phyloP scores from a whole-genome alignment of 2,113 vertebrate genomes.

The Osmerus eperlanus region DNA sequence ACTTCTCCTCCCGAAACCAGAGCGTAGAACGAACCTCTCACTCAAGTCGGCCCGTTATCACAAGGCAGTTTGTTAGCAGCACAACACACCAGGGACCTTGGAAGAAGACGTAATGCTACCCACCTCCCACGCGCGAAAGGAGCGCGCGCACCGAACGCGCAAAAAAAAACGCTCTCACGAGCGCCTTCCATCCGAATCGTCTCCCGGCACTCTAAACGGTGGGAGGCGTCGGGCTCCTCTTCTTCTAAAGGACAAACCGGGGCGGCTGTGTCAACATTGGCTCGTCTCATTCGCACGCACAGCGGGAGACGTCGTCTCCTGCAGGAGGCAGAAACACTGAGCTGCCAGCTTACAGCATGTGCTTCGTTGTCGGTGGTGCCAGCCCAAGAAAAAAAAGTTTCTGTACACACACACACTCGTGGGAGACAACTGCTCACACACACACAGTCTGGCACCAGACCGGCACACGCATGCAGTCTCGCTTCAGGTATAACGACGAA shows the following conservation, averaged over 20 bases:
- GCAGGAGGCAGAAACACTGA: constrained; percentile 41
- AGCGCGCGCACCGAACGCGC: not conserved
- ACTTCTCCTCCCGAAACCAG: not conserved
- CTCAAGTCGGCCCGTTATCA: constrained; percentile 9
- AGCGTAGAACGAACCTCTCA: not conserved
- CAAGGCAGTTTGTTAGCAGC: constrained; percentile 27
- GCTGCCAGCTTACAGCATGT: constrained; percentile 29
- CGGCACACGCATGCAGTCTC: not conserved
- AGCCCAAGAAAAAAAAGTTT: not conserved
- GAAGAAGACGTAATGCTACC: constrained; percentile 1
- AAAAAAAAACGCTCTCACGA: not conserved
- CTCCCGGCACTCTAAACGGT: constrained; percentile 19
- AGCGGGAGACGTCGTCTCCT: constrained; percentile 45
- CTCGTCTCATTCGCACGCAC: constrained; percentile 42
- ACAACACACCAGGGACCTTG: not conserved
- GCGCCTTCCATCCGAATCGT: constrained; percentile 1
- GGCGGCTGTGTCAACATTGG: constrained; percentile 42
- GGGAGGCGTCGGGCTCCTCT: constrained; percentile 10
- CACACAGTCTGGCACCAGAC: not conserved
- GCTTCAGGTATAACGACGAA: too few species aligned
- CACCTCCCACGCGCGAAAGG: constrained; percentile 10
- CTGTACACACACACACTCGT: not conserved
- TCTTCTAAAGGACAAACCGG: constrained; percentile 29
- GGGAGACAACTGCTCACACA: not conserved
- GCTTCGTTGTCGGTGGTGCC: not conserved